Conservation (phyloP, 2,113 vertebrate genomes). For the Anoplopoma fimbria region DNA sequence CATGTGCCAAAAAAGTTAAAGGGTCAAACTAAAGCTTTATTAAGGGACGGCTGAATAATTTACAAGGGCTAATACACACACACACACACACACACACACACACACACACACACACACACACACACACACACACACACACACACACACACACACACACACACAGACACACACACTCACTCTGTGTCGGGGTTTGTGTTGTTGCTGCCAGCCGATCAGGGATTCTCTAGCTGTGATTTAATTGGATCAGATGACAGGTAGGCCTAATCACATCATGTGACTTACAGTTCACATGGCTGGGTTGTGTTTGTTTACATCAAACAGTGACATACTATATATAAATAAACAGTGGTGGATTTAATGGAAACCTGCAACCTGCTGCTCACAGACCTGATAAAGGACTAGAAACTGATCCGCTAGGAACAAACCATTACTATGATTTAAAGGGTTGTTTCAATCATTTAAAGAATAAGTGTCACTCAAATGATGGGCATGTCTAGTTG, state of each 20-base stretch:
- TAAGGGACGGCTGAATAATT: constrained; percentile 59
- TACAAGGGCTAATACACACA: constrained; percentile 14
- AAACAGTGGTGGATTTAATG: neutral
- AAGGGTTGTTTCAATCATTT: neutral
- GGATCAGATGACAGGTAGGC: constrained; percentile 40
- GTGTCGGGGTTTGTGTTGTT: constrained; percentile 48
- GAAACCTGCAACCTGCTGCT: constrained; percentile 7
- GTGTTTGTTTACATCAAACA: constrained; percentile 12
- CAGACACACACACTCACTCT: constrained; percentile 3
- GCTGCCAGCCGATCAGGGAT: constrained; percentile 20
- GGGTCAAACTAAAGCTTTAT: constrained; percentile 54
- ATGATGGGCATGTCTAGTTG: neutral
- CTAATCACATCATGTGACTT: constrained; percentile 44
- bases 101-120: neutral
- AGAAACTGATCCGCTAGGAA: neutral
- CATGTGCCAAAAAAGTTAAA: constrained; percentile 48
- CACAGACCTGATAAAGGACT: neutral
- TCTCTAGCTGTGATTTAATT: constrained; percentile 53
- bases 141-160: constrained; percentile 1
- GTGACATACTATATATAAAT: neutral
- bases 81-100: constrained; percentile 4
- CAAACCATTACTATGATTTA: neutral
- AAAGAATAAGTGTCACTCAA: neutral
- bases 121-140: constrained; percentile 5
- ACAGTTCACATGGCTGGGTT: constrained; percentile 1